phyloP scores from a whole-genome alignment of 2,113 vertebrate genomes.

The Aptenodytes patagonicus region DNA sequence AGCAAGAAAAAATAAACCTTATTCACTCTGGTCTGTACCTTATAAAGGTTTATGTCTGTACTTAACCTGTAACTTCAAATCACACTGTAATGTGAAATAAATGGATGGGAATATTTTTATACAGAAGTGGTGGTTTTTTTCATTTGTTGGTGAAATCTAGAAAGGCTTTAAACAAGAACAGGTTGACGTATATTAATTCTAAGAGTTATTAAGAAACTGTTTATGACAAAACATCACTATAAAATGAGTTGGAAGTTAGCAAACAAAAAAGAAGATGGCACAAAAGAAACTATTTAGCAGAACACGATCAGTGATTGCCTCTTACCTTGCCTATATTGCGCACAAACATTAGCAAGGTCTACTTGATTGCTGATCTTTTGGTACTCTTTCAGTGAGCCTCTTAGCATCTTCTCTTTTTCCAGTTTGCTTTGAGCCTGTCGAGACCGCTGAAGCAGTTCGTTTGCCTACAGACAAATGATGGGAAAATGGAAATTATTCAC shows the following conservation, averaged over 20 bases:
- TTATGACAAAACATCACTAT: background rate
- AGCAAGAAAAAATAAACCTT: background rate
- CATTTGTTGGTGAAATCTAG: background rate
- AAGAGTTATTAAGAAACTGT: background rate
- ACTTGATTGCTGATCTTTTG: conserved; percentile 95
- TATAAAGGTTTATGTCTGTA: background rate
- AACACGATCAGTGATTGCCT: background rate
- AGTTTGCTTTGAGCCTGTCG: conserved; percentile 89
- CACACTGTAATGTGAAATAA: background rate
- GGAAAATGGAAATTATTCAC: background rate
- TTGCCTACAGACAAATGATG: conserved; percentile 79
- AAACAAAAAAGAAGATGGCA: background rate
- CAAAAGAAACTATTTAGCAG: background rate
- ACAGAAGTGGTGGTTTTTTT: background rate
- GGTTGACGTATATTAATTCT: background rate
- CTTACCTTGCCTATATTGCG: conserved; percentile 92
- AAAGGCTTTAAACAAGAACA: background rate
- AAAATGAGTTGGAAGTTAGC: background rate
- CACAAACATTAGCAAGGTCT: conserved; percentile 90
- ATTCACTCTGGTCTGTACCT: background rate
- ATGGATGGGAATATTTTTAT: background rate
- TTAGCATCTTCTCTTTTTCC: conserved; percentile 89
- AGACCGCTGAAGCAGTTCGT: conserved; percentile 92
- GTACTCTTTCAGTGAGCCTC: conserved; percentile 91
- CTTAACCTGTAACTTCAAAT: background rate